These are phyloP conservation scores for Cherax destructor DNA, from an alignment of 1,140 invertebrate genomes.

Conservation along the genomic window DNA sequence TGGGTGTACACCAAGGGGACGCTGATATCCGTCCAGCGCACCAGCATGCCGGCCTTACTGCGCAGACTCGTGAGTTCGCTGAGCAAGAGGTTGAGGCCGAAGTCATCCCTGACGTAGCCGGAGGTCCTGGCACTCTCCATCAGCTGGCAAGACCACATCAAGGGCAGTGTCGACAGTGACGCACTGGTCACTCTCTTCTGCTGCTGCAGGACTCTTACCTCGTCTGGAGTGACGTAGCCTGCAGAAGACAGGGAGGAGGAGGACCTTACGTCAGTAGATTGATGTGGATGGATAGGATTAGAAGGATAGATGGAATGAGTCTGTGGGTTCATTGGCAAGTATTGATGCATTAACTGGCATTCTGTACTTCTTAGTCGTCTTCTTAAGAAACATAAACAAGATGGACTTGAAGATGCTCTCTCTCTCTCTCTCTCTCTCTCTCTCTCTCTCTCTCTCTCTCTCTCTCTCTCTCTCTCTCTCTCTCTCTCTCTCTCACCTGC, in stretches of 20 bases:
- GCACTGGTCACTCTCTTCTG: slow-evolving; percentile 24
- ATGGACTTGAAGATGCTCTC: too few relatives aligned
- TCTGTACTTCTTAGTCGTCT: too few relatives aligned
- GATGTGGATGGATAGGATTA: background rate
- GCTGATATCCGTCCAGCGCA: slow-evolving; percentile 53
- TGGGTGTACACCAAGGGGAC: slow-evolving; percentile 58
- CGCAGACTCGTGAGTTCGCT: slow-evolving; percentile 14
- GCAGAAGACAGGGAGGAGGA: background rate
- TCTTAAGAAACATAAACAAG: too few relatives aligned
- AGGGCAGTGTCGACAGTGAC: slow-evolving; percentile 34
- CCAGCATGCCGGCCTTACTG: slow-evolving; percentile 34
- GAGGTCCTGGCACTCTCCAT: slow-evolving; percentile 60
- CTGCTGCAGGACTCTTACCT: slow-evolving; percentile 20
- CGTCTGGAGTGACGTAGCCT: slow-evolving; percentile 42
- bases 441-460: background rate
- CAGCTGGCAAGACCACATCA: slow-evolving; percentile 71
- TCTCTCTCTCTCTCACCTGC: slow-evolving; percentile 72
- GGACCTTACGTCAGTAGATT: background rate
- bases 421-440: background rate
- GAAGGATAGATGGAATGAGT: too few relatives aligned
- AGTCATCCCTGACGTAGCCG: slow-evolving; percentile 56
- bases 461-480: background rate
- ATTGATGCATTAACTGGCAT: too few relatives aligned
- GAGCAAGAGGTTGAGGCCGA: slow-evolving; percentile 15
- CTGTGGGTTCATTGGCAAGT: too few relatives aligned